Evolutionary conservation across 1,140 invertebrate species (phyloP).

Genomic region (Drosophila busckii): DNA sequence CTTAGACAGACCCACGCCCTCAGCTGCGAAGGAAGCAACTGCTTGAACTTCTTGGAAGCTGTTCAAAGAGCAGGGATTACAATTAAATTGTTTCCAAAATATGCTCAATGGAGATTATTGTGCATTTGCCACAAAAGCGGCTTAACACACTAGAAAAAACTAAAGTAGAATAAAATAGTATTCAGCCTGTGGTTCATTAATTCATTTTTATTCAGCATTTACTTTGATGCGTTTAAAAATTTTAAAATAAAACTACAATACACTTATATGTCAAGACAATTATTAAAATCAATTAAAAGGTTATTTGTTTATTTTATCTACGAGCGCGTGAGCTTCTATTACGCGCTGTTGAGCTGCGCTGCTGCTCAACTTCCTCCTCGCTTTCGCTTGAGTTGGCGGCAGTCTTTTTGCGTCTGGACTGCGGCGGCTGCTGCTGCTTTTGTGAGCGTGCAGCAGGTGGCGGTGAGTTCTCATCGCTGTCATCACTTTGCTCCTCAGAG

Average conservation of each 20-base stretch:
- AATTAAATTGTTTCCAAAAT: constrained; percentile 20
- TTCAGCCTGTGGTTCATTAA: too few species aligned
- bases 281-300: neutral
- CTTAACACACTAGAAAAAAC: constrained; percentile 11
- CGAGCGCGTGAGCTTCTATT: neutral
- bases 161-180: too few species aligned
- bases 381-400: neutral
- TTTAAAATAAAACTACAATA: constrained; percentile 4
- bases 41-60: too few species aligned
- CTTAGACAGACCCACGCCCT: neutral
- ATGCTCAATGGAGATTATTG: constrained; percentile 21
- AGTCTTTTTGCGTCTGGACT: neutral
- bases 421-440: constrained; percentile 6
- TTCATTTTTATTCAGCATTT: too few species aligned
- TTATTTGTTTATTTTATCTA: constrained; percentile 2
- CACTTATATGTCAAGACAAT: too few species aligned
- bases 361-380: neutral
- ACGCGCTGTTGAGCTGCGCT: neutral
- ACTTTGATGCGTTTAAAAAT: neutral
- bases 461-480: neutral
- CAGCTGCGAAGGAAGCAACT: neutral
- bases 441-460: neutral
- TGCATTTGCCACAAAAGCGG: constrained; percentile 36
- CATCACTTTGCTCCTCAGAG: constrained; percentile 23
- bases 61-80: too few species aligned